phyloP scores from a whole-genome alignment of 2,113 vertebrate species.

The Platysternon megacephalum region DNA sequence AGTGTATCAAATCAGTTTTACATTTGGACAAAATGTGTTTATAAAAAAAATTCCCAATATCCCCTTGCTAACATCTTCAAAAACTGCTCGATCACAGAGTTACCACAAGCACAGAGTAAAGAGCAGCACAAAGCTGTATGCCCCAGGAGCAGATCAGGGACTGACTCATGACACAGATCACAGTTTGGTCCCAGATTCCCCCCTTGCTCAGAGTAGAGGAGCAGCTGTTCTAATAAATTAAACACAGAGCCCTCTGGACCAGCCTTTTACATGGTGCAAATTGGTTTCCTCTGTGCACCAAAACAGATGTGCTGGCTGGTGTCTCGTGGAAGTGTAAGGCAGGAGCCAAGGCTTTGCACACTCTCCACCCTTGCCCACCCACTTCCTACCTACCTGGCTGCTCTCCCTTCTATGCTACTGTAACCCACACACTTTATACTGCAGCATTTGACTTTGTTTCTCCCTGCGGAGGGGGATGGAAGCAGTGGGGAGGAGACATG shows the following conservation, averaged over 20 bases:
- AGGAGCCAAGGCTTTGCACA: too few relatives aligned
- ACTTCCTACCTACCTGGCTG: too few relatives aligned
- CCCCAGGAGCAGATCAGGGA: not conserved
- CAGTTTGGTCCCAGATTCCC: not conserved
- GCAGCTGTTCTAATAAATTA: too few relatives aligned
- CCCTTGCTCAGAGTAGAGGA: too few relatives aligned
- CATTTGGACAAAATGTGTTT: not conserved
- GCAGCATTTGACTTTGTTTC: not conserved
- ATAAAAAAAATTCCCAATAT: not conserved
- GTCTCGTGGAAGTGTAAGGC: too few relatives aligned
- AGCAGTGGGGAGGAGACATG: not conserved
- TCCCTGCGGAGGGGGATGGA: not conserved
- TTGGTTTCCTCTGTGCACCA: too few relatives aligned
- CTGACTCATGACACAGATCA: not conserved
- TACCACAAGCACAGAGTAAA: not conserved
- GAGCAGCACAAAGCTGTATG: not conserved
- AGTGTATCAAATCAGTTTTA: not conserved
- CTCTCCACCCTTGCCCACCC: too few relatives aligned
- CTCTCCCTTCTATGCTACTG: too few relatives aligned
- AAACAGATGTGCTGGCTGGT: too few relatives aligned
- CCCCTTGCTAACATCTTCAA: not conserved
- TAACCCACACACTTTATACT: not conserved
- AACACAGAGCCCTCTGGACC: too few relatives aligned
- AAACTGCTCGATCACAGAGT: not conserved
- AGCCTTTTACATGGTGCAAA: too few relatives aligned